These are phyloP conservation scores for Pygoscelis adeliae DNA, from an alignment of 2,113 vertebrate genomes.

Conservation along the genomic window DNA sequence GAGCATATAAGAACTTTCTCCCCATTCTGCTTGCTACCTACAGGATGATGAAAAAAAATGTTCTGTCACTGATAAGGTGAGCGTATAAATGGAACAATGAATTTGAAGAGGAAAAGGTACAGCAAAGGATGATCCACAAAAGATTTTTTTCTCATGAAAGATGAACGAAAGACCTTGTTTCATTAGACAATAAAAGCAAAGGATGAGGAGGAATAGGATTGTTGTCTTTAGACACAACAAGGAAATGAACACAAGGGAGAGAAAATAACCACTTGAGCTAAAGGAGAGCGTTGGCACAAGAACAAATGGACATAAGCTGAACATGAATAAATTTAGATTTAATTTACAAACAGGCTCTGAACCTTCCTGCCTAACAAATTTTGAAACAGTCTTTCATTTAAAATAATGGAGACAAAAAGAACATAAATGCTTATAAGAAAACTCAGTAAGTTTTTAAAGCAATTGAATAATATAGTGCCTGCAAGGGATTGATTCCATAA, in stretches of 20 bases:
- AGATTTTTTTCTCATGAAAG: background rate
- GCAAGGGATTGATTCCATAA: background rate
- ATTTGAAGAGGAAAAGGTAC: background rate
- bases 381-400: background rate
- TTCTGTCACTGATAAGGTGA: background rate
- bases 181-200: background rate
- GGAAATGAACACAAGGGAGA: background rate
- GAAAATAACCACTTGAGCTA: background rate
- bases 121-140: background rate
- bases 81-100: background rate
- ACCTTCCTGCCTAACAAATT: background rate
- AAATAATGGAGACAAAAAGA: background rate
- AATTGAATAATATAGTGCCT: background rate
- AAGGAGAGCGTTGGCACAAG: background rate
- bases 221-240: background rate
- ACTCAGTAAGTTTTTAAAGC: background rate
- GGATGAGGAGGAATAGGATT: background rate
- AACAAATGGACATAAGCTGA: background rate
- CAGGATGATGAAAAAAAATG: background rate
- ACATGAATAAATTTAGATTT: constrained; percentile 2
- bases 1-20: background rate
- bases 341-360: background rate
- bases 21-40: background rate
- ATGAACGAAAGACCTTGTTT: background rate
- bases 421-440: background rate